Evolutionary conservation across 1,140 invertebrate species (phyloP).

Genomic region (Anagrus nilaparvatae): DNA sequence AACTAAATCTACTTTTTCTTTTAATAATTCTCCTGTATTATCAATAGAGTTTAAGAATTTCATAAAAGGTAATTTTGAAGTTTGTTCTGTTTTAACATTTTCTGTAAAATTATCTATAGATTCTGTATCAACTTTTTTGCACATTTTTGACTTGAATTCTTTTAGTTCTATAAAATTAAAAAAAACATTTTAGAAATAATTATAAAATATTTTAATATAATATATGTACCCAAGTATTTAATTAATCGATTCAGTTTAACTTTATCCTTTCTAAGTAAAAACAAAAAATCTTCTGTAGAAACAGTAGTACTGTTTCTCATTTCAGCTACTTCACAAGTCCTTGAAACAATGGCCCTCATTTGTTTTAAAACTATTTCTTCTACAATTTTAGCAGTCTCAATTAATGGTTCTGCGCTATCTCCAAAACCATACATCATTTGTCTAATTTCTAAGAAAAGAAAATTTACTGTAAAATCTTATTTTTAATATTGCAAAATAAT

Average conservation of each 20-base stretch:
- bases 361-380: conserved; percentile 51
- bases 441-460: conserved; percentile 41
- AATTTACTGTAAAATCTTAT: not conserved
- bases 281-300: conserved; percentile 46
- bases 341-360: conserved; percentile 42
- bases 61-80: conserved; percentile 20
- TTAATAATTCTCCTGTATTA: conserved; percentile 35
- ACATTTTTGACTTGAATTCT: conserved; percentile 28
- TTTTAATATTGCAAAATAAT: conserved; percentile 1
- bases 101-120: conserved; percentile 14
- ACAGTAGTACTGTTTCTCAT: conserved; percentile 31
- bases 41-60: conserved; percentile 30
- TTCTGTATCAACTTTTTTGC: conserved; percentile 26
- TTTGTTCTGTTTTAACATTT: conserved; percentile 13
- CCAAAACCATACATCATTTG: conserved; percentile 58
- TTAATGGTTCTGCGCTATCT: conserved; percentile 45
- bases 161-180: conserved; percentile 28
- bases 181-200: not conserved
- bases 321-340: conserved; percentile 42
- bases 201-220: not conserved
- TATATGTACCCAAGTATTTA: conserved; percentile 44
- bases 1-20: conserved; percentile 29
- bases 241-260: conserved; percentile 47
- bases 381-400: conserved; percentile 48
- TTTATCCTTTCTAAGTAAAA: conserved; percentile 51